These are phyloP conservation scores for Psittacara wagleri DNA, from an alignment of 2,113 vertebrate genomes.

Conservation along the genomic window DNA sequence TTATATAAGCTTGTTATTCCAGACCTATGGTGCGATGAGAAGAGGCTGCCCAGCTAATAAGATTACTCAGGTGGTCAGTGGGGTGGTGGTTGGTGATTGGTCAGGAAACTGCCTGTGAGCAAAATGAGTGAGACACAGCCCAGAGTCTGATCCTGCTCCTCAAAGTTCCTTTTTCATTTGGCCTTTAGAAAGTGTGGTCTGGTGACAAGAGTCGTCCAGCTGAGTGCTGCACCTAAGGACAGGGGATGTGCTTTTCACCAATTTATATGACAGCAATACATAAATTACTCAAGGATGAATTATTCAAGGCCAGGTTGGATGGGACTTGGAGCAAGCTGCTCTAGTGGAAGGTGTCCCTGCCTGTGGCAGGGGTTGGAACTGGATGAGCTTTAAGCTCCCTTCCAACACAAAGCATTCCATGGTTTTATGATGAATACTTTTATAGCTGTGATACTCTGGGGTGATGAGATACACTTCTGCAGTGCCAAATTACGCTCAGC, in stretches of 20 bases:
- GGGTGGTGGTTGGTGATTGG: background rate
- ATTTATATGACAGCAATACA: fast-evolving
- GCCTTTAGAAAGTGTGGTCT: fast-evolving
- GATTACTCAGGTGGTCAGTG: background rate
- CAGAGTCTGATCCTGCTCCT: background rate
- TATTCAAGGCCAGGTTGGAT: background rate
- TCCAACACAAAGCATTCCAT: too few species aligned
- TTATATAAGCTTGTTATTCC: background rate
- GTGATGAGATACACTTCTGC: too few species aligned
- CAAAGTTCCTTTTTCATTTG: background rate
- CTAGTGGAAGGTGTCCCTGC: background rate
- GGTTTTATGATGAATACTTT: too few species aligned
- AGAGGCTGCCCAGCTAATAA: background rate
- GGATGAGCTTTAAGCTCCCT: too few species aligned
- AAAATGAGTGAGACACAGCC: background rate
- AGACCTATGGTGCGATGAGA: background rate
- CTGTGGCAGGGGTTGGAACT: background rate
- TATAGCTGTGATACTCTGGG: too few species aligned
- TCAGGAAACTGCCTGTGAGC: background rate
- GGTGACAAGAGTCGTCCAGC: fast-evolving
- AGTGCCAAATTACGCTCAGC: too few species aligned
- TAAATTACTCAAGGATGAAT: background rate
- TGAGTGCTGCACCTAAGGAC: fast-evolving
- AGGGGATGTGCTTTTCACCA: background rate
- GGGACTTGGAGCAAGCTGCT: background rate